Base-by-base conservation (phyloP, 2,797 vertebrate species). In the Acanthiza pusilla region DNA sequence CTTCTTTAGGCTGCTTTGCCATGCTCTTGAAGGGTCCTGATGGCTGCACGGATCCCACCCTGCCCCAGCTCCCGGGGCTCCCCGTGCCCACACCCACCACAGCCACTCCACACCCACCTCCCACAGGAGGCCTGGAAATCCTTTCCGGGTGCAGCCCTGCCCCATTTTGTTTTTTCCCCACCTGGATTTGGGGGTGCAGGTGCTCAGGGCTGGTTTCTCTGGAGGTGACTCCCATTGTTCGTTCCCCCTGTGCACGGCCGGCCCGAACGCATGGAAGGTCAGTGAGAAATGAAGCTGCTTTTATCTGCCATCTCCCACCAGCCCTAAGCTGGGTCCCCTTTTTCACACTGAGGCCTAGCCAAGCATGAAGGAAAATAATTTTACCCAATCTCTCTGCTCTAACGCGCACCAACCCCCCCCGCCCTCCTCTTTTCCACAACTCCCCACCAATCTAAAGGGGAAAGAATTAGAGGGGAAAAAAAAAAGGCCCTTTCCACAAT, bases 291-390 rank as follows among this genome's bases (percentile, higher is more conserved):
- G 98, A 99, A 98, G 98, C 98, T 98, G 97, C 98, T 97, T 98
- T 99, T 99, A 99, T 99, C 98, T 98, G 97, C 88, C 96, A 99
- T 99, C 99, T 98, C 98, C 97, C 98, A 96, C 97, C 97, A 98
- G 98, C 98, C 98, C 98, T 98, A 98, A 98, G 98, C 98, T 97
- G 98, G 98, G 95, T 97, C 93, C 98, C 98, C 98, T 98, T 98
- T 98, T 98, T 98, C 98, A 97, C 99, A 98, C 98, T 98, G 98
- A 98, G 98, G 98, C 98, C 98, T 98, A 98, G 98, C 98, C 98
- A 98, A 98, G 98, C 99, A 99, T 99, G 98, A 99, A 99, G 98
- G 98, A 98, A 99, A 99, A 99, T 99, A 99, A 99, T 99, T 99
- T 99, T 98, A 98, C 98, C 98, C 98, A 98, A 99, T 99, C 98